Base-by-base conservation (phyloP, 2,888 invertebrate species). In the Mythimna pallens region DNA sequence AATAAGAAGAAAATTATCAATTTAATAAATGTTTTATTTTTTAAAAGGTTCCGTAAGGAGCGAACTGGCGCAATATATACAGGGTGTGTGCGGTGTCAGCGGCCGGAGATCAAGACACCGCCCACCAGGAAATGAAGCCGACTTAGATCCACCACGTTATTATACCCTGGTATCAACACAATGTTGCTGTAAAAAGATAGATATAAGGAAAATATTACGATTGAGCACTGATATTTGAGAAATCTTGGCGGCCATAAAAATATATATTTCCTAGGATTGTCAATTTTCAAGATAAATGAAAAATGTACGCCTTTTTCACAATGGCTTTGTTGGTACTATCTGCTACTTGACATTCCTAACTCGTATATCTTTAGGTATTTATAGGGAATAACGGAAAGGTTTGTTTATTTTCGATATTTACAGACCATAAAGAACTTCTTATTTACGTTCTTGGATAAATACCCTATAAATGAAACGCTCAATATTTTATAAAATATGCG, bases 81-180 rank as follows among this genome's bases (percentile, higher is more conserved):
- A 76, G 87, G 76, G 82, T 83, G 82, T 85, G 76, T 73, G 81
- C 77, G 76, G 70, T 83, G 87, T 82, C 87, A 82, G 78, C 80
- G 78, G 80, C 88, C 88, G 88, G 88, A 89, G 89, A 89, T 89
- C 89, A 89, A 83, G 86, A 78, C 85, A 81, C 88, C 86, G 82
- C 84, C 78, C 85, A 79, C 77, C 80, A 82, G 88, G 88, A 88
- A 89, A 88, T 88, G 88, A 89, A 88, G 73, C 82, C 82, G 84
- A 87, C 88, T 88, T 84, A 87, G 81, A 86, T 78, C 84, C 83
- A 82, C 82, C 72, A 73, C 80, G 74, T 82, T 83, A 87, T 86
- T 86, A 86, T 80, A 72, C 72, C 69, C 74, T 74, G 71, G 74
- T 83, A 73, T 71, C 73, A 69, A 73, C 76, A 86, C 76, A 78